phyloP scores from a whole-genome alignment of 2,113 vertebrate genomes.

The Paradoxurus hermaphroditus region DNA sequence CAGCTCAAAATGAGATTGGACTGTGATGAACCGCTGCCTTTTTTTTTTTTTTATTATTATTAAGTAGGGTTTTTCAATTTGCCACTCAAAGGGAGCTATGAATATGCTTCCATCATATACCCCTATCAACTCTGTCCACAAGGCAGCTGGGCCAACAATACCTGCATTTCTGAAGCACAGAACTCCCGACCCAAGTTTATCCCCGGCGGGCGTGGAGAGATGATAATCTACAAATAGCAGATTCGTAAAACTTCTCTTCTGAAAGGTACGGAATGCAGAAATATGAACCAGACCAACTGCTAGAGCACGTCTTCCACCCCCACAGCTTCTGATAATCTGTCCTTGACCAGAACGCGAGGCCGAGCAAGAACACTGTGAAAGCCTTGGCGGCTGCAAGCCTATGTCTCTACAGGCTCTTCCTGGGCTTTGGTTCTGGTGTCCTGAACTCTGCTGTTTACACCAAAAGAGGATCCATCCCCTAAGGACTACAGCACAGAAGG shows the following conservation, averaged over 20 bases:
- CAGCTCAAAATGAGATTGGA: conserved; percentile 81
- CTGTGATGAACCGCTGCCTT: conserved; percentile 79
- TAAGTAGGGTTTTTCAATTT: conserved; percentile 82
- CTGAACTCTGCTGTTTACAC: neutral
- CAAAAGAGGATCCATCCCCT: neutral
- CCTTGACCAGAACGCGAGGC: conserved; percentile 37
- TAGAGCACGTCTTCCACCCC: conserved; percentile 13
- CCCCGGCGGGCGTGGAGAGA: conserved; percentile 57
- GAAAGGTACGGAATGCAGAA: conserved; percentile 70
- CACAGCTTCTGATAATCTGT: conserved; percentile 3
- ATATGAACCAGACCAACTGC: conserved; percentile 59
- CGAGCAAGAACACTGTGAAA: neutral
- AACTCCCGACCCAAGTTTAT: conserved; percentile 37
- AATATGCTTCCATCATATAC: conserved; percentile 80
- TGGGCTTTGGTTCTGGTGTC: neutral
- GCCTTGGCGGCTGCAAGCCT: neutral
- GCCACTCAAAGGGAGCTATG: conserved; percentile 80
- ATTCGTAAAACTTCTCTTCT: conserved; percentile 55
- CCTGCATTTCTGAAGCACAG: conserved; percentile 74
- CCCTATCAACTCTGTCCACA: conserved; percentile 78
- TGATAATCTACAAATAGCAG: conserved; percentile 72
- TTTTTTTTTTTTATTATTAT: conserved; percentile 81
- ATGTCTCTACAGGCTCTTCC: neutral
- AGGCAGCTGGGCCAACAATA: conserved; percentile 65
- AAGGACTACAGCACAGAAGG: neutral